phyloP scores from a whole-genome alignment of 2,888 invertebrate genomes.

The Micoletzkya japonica region DNA sequence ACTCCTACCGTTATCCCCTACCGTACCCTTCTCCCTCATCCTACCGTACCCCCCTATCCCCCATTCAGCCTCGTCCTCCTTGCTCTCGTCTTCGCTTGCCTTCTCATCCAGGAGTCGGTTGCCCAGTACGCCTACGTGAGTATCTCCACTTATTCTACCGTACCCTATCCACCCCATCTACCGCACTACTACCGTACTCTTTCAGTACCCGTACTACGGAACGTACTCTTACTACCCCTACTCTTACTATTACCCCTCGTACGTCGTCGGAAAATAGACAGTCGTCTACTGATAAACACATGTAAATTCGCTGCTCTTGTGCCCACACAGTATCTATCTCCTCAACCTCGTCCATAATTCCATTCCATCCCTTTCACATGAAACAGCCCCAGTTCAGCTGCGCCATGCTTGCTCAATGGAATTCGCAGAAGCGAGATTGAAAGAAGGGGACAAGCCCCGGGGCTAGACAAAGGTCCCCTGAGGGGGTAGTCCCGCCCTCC shows the following conservation, averaged over 20 bases:
- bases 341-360: too few species aligned
- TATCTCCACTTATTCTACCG: not conserved
- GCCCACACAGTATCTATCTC: too few species aligned
- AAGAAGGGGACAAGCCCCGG: too few species aligned
- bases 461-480: too few species aligned
- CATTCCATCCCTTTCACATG: too few species aligned
- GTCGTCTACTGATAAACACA: not conserved
- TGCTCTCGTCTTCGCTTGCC: constrained; percentile 33
- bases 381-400: too few species aligned
- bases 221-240: constrained; percentile 41
- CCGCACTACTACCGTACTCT: constrained; percentile 6
- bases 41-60: too few species aligned
- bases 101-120: constrained; percentile 35
- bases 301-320: too few species aligned
- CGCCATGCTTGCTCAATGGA: too few species aligned
- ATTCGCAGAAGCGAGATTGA: too few species aligned
- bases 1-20: not conserved
- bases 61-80: constrained; percentile 31
- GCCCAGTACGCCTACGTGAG: constrained; percentile 39
- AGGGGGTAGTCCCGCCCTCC: too few species aligned
- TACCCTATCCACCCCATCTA: not conserved
- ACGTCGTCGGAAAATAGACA: constrained; percentile 35
- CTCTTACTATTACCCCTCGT: constrained; percentile 26
- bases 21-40: too few species aligned
- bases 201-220: constrained; percentile 30